Percentiles rank a stretch among this genome's conserved stretches.
Conservation (phyloP, 2,888 invertebrate genomes). For the Lithophane leautieri region DNA sequence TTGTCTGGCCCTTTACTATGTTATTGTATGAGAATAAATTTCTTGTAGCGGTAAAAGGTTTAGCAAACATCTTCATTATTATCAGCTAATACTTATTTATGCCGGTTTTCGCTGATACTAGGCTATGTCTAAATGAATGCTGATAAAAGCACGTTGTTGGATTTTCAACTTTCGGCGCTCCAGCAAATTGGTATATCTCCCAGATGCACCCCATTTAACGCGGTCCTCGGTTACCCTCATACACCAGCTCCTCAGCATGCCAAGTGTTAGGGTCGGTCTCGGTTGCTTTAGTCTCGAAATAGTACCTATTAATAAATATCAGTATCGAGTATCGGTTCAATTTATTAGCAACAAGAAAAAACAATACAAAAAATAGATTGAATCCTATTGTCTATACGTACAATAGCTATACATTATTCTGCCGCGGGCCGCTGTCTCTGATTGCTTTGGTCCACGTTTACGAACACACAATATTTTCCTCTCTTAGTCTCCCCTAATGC, state of each 20-base stretch:
- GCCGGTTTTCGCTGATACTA: not conserved
- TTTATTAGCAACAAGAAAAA: not conserved
- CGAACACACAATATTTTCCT: conserved; percentile 8
- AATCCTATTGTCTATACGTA: conserved; percentile 26
- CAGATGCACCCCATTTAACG: not conserved
- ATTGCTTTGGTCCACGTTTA: conserved; percentile 18
- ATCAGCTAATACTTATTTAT: not conserved
- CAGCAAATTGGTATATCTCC: not conserved
- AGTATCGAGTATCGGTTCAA: not conserved
- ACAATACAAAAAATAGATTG: conserved; percentile 28
- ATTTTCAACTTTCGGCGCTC: not conserved
- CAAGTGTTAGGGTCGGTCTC: not conserved
- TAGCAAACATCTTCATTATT: not conserved
- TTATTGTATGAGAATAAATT: not conserved
- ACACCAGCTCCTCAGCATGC: not conserved
- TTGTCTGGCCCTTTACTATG: not conserved
- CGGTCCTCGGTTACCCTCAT: not conserved
- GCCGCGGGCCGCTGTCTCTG: not conserved
- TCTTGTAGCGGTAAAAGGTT: not conserved
- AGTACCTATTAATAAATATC: not conserved
- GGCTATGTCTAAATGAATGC: not conserved
- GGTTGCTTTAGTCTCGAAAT: not conserved
- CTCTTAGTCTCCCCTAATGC: not conserved
- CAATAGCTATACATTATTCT: conserved; percentile 1
- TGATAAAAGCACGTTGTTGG: not conserved